Conservation (phyloP, 2,113 vertebrate genomes). For the Athene noctua region DNA sequence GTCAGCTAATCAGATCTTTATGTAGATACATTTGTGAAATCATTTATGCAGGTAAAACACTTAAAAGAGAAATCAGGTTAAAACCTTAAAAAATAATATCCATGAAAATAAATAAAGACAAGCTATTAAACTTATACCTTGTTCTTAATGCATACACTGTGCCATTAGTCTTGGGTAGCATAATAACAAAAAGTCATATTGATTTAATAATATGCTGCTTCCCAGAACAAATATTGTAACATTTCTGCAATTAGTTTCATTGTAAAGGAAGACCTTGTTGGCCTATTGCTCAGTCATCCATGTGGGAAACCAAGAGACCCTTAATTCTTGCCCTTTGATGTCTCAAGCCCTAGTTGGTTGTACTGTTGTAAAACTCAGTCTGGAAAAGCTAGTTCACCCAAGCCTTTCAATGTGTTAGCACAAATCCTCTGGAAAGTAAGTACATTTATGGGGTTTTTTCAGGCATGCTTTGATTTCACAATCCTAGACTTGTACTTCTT, state of each 20-base stretch:
- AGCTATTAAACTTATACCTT: not conserved
- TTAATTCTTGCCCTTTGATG: not conserved
- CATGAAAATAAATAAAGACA: not conserved
- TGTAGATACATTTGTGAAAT: not conserved
- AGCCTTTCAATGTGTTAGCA: not conserved
- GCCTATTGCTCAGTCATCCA: not conserved
- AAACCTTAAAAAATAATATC: not conserved
- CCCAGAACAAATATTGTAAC: not conserved
- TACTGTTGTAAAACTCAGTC: not conserved
- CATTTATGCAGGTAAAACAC: not conserved
- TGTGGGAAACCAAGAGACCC: not conserved
- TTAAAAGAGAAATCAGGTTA: not conserved
- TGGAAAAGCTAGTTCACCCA: not conserved
- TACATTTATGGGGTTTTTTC: not conserved
- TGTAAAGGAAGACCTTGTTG: not conserved
- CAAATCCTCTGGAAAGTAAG: not conserved
- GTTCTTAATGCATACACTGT: not conserved
- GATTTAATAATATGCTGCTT: not conserved
- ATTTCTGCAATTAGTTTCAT: not conserved
- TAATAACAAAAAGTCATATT: not conserved
- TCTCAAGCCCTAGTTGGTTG: not conserved
- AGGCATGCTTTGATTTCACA: not conserved
- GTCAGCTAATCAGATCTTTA: not conserved
- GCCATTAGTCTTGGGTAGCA: not conserved
- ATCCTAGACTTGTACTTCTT: not conserved